Evolutionary conservation across 2,888 invertebrate species (phyloP), one percentile per base, ranked within the genome.

Genomic region (Eulithis testata): DNA sequence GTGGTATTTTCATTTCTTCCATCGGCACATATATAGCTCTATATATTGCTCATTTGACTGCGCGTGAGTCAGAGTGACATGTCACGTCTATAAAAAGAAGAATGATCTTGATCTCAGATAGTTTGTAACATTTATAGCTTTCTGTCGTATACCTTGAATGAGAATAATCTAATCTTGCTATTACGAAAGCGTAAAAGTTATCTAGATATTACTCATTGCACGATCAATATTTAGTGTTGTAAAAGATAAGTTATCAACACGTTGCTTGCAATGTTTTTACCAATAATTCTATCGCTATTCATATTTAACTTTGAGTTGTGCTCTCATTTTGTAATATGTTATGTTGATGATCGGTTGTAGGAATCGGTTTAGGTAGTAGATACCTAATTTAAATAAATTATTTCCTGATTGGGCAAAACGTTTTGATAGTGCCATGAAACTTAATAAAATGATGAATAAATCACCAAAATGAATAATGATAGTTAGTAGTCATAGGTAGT

Each of bases 1-100:
- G 45, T 43, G 68, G 37, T 43, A 66, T 54, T 66, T 60, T 73
- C 73, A 73, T 73, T 11, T 64, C 59, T 31, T 12, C 9, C 45
- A 51, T 27, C n/a, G 31, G 50, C 27, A 50, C 11, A 45, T n/a
- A 45, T n/a, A 8, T 11, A 60, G 21, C 49, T 36, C 36, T 63
- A 21, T 60, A 37, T 36, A n/a, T 55, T 60, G 44, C 54, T 44
- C 57, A 57, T 62, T 59, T 66, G 61, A 58, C 40, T 57, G 37
- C 37, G 47, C 49, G 31, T 63, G 53, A 63, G 49, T 63, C 63
- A 60, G 45, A 47, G 55, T 44, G 36, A 57, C 11, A 36, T 49
- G 58, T 56, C 60, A 47, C 49, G 49, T 63, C 51, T 52, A 57
- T 50, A 67, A 54, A 57, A 60, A 67, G 37, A 54, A 49, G 55